phyloP scores from a whole-genome alignment of 2,797 vertebrate species.

The Artibeus lituratus region DNA sequence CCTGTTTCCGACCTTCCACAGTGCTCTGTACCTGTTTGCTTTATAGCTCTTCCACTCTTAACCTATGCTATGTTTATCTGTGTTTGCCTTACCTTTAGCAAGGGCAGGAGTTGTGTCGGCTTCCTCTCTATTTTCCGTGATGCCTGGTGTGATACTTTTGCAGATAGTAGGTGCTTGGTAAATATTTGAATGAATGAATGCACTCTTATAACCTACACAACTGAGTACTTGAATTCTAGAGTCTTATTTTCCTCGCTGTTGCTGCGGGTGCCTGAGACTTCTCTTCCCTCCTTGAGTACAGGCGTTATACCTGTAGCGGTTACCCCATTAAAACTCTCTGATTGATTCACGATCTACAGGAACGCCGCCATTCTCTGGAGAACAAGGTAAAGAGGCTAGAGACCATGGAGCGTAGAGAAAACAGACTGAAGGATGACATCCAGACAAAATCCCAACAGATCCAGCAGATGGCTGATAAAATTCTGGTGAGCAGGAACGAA shows the following conservation, averaged over 20 bases:
- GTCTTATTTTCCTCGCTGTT: neutral
- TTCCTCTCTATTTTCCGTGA: constrained; percentile 40
- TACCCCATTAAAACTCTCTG: constrained; percentile 76
- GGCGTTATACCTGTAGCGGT: constrained; percentile 37
- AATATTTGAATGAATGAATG: constrained; percentile 80
- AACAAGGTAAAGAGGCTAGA: constrained; percentile 98
- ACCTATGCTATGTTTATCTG: neutral
- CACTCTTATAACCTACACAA: constrained; percentile 60
- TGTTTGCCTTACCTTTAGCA: constrained; percentile 41
- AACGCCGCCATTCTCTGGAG: constrained; percentile 96
- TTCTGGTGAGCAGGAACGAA: constrained; percentile 90
- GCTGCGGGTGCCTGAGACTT: constrained; percentile 37
- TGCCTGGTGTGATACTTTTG: constrained; percentile 54
- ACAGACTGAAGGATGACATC: constrained; percentile 97
- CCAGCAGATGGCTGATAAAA: constrained; percentile 99
- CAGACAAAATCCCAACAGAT: constrained; percentile 98
- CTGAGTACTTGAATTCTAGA: constrained; percentile 12
- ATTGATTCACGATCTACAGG: constrained; percentile 85
- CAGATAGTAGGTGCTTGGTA: constrained; percentile 75
- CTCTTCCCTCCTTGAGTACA: constrained; percentile 25
- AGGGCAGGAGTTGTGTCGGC: constrained; percentile 28
- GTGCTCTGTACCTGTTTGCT: neutral
- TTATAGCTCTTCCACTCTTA: neutral
- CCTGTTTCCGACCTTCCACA: neutral
- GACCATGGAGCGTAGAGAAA: constrained; percentile 97